A percentile compares a stretch with the other conserved stretches of the same genome.
These are phyloP conservation scores for Zeugodacus cucurbitae DNA, from an alignment of 1,140 invertebrate species.

Conservation along the genomic window DNA sequence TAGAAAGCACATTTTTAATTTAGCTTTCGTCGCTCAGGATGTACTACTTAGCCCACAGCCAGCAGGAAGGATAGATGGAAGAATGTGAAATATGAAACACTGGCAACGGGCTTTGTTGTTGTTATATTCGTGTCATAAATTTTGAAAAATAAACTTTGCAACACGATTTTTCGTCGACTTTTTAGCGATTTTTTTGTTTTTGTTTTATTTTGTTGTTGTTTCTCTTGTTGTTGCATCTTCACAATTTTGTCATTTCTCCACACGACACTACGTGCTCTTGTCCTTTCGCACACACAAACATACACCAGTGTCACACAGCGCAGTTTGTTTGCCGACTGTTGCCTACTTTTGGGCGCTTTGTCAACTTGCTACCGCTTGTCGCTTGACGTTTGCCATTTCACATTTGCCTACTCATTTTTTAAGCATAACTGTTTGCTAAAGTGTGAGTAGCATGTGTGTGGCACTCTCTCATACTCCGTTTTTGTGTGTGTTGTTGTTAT, in stretches of 20 bases:
- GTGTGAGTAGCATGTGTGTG: not conserved
- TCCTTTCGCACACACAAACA: not conserved
- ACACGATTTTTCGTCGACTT: not conserved
- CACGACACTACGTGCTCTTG: not conserved
- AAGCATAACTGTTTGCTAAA: slow-evolving; percentile 9
- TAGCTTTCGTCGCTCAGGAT: slow-evolving; percentile 9
- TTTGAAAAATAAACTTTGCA: slow-evolving; percentile 35
- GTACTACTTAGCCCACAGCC: slow-evolving; percentile 28
- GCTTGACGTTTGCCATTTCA: not conserved
- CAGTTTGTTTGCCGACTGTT: not conserved
- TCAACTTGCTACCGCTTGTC: not conserved
- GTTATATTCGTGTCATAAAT: not conserved
- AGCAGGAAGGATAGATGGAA: slow-evolving; percentile 3
- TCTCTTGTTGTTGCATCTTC: not conserved
- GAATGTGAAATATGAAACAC: slow-evolving; percentile 3
- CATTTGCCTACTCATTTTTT: slow-evolving; percentile 24
- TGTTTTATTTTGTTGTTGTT: not conserved
- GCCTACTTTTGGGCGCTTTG: not conserved
- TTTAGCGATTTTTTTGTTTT: not conserved
- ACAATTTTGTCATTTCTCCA: not conserved
- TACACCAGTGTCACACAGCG: not conserved
- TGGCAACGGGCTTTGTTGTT: not conserved
- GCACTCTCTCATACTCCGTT: not conserved
- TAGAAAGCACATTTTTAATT: slow-evolving; percentile 22
- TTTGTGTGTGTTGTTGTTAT: not conserved